A percentile compares a stretch with the other conserved stretches of the same genome.
These are phyloP conservation scores for Oscheius sp. DNA, from an alignment of 2,888 invertebrate species.

Conservation along the genomic window DNA sequence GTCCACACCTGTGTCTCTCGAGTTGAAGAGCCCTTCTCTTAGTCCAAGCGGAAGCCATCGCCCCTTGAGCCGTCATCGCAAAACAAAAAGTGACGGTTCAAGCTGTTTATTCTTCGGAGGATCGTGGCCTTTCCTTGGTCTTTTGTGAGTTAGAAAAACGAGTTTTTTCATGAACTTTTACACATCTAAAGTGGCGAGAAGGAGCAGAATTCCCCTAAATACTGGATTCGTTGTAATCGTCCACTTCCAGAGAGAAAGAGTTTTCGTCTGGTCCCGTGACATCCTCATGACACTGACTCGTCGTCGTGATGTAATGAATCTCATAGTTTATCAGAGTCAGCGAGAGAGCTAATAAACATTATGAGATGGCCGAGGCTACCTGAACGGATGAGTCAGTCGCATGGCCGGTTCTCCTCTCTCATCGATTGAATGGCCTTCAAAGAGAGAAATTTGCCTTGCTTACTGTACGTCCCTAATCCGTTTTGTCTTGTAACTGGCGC, in stretches of 20 bases:
- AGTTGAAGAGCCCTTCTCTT: too few species aligned
- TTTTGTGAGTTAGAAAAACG: too few species aligned
- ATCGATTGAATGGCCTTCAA: background rate
- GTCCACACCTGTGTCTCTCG: background rate
- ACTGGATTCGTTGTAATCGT: background rate
- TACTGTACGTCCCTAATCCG: background rate
- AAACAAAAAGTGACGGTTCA: too few species aligned
- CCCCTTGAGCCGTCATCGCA: too few species aligned
- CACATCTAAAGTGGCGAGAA: too few species aligned
- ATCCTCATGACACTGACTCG: background rate
- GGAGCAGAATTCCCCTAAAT: too few species aligned
- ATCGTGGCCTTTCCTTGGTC: too few species aligned
- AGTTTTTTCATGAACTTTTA: too few species aligned
- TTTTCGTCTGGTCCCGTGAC: background rate
- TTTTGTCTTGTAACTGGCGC: too few species aligned
- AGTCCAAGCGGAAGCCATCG: too few species aligned
- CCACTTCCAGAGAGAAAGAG: background rate
- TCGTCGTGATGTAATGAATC: background rate
- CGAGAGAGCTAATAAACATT: too few species aligned
- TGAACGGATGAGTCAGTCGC: background rate
- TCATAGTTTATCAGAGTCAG: background rate
- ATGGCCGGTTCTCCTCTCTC: background rate
- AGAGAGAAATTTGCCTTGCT: background rate
- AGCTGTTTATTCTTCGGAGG: too few species aligned
- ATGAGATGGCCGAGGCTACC: background rate